A percentile compares a stretch with the other conserved stretches of the same genome.
phyloP scores from a whole-genome alignment of 2,888 invertebrate genomes.

The Drosophila picticornis region DNA sequence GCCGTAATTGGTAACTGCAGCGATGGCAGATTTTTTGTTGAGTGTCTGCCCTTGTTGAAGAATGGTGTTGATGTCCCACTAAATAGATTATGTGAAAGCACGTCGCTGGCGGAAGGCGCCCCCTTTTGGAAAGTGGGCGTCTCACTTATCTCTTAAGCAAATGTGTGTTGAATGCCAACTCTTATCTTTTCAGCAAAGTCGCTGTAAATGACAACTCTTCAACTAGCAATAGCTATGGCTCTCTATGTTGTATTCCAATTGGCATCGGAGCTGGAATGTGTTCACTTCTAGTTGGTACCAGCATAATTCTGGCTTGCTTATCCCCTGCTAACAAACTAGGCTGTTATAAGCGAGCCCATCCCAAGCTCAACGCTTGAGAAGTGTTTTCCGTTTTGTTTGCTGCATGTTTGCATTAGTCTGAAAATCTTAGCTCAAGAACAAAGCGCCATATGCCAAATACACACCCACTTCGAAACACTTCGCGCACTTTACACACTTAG shows the following conservation, averaged over 20 bases:
- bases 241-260: background rate
- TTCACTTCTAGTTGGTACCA: background rate
- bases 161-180: background rate
- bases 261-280: background rate
- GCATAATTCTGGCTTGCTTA: background rate
- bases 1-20: slow-evolving; percentile 60
- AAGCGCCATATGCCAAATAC: slow-evolving; percentile 50
- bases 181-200: background rate
- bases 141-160: background rate
- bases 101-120: background rate
- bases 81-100: slow-evolving; percentile 3
- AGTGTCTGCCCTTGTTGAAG: slow-evolving; percentile 1
- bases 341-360: too few species aligned
- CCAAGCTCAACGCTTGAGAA: background rate
- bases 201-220: background rate
- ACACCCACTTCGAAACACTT: slow-evolving; percentile 31
- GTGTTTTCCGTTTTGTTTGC: background rate
- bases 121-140: background rate
- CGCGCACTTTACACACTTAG: slow-evolving; percentile 8
- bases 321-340: background rate
- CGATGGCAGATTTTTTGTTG: slow-evolving; percentile 34
- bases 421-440: background rate
- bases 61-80: background rate
- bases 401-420: background rate
- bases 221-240: background rate